Conservation (phyloP, 2,888 invertebrate species). For the Fissipunctia ypsillon region DNA sequence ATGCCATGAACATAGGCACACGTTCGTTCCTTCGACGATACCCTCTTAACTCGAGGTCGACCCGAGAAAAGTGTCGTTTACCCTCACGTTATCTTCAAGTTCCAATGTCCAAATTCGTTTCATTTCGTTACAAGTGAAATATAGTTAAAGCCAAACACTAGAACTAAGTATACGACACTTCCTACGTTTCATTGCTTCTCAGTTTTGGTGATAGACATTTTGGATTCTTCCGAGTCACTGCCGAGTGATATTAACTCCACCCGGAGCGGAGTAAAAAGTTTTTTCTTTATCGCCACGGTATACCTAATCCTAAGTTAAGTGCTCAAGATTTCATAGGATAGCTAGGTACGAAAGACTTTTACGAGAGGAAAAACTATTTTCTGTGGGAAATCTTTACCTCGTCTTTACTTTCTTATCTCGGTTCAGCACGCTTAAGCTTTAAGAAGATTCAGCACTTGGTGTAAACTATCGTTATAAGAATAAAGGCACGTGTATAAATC, state of each 20-base stretch:
- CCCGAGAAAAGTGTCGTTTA: slow-evolving; percentile 73
- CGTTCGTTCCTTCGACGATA: slow-evolving; percentile 63
- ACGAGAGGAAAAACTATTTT: slow-evolving; percentile 53
- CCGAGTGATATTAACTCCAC: slow-evolving; percentile 52
- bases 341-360: slow-evolving; percentile 54
- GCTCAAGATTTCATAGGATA: slow-evolving; percentile 51
- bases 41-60: slow-evolving; percentile 72
- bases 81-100: slow-evolving; percentile 74
- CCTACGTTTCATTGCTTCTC: slow-evolving; percentile 64
- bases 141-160: slow-evolving; percentile 69
- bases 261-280: slow-evolving; percentile 41
- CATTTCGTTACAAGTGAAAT: slow-evolving; percentile 75
- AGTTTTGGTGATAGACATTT: slow-evolving; percentile 60
- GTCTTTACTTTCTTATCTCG: slow-evolving; percentile 39
- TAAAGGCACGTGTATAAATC: not conserved
- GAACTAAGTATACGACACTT: slow-evolving; percentile 67
- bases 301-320: slow-evolving; percentile 56
- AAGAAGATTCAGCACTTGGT: slow-evolving; percentile 45
- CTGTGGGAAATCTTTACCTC: slow-evolving; percentile 37
- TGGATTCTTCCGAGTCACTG: slow-evolving; percentile 34
- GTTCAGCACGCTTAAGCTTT: slow-evolving; percentile 45
- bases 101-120: slow-evolving; percentile 75
- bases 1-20: slow-evolving; percentile 63
- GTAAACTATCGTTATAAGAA: slow-evolving; percentile 34
- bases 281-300: slow-evolving; percentile 50